Evolutionary conservation across 2,113 vertebrate species (phyloP).

Genomic region (Spilogale gracilis): DNA sequence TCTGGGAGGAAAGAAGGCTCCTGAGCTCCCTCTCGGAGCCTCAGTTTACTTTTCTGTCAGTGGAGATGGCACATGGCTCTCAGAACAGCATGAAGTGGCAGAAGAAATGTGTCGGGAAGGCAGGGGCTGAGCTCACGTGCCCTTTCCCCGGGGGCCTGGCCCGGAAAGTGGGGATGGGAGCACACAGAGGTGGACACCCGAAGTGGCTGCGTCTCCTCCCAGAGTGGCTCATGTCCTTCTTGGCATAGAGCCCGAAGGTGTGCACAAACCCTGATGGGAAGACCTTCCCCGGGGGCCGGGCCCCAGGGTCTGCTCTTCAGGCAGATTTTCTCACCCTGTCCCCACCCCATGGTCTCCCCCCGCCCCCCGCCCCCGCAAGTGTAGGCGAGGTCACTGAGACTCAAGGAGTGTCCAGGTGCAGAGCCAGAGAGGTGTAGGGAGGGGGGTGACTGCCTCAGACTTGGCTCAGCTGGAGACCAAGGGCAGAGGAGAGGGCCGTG

Average conservation of each 20-base stretch:
- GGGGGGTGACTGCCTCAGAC: background rate
- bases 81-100: fast-evolving
- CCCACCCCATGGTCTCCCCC: background rate
- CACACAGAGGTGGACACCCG: too few species aligned
- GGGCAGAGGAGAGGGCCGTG: background rate
- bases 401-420: background rate
- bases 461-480: background rate
- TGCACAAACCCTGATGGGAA: background rate
- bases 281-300: background rate
- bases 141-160: background rate
- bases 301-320: background rate
- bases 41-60: background rate
- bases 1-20: background rate
- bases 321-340: background rate
- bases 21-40: background rate
- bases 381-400: background rate
- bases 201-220: background rate
- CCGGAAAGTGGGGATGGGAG: background rate
- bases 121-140: fast-evolving
- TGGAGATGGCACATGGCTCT: fast-evolving
- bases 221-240: background rate
- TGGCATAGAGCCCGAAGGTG: fast-evolving
- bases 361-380: fast-evolving
- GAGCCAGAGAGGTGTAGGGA: background rate
- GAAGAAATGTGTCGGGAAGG: background rate